Evolutionary conservation across 1,140 invertebrate genomes (phyloP).

Genomic region (Pachypeltis micranthus): DNA sequence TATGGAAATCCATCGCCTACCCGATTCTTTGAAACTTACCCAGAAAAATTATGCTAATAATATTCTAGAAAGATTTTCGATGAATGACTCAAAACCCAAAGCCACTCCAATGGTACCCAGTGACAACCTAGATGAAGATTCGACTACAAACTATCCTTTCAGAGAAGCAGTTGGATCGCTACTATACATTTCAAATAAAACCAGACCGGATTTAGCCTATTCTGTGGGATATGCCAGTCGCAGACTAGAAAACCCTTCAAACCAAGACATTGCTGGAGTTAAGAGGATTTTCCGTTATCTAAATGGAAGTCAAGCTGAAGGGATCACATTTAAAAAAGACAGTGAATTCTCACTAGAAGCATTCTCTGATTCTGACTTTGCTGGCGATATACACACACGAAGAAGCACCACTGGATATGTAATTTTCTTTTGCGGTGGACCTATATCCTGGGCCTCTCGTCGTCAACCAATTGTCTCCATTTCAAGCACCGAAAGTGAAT

Average conservation of each 20-base stretch:
- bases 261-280: neutral
- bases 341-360: neutral
- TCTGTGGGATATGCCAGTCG: slow-evolving; percentile 27
- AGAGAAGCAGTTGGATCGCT: slow-evolving; percentile 29
- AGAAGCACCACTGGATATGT: slow-evolving; percentile 19
- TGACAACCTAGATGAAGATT: no score
- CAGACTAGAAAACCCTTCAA: slow-evolving; percentile 10
- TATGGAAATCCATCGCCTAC: neutral
- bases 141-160: no score
- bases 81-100: neutral
- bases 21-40: neutral
- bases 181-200: slow-evolving; percentile 29
- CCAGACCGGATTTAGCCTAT: slow-evolving; percentile 33
- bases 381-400: slow-evolving; percentile 3
- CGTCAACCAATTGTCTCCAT: slow-evolving; percentile 20
- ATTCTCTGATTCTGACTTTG: slow-evolving; percentile 21
- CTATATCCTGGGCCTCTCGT: slow-evolving; percentile 20
- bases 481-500: slow-evolving; percentile 19
- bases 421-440: slow-evolving; percentile 16
- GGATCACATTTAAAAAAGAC: neutral
- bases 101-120: slow-evolving; percentile 10
- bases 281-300: slow-evolving; percentile 23
- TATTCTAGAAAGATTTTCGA: slow-evolving; percentile 5
- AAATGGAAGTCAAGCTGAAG: slow-evolving; percentile 12
- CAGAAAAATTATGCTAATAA: neutral